Base-by-base conservation (phyloP, 2,888 invertebrate species). In the Drosophila rubida region DNA sequence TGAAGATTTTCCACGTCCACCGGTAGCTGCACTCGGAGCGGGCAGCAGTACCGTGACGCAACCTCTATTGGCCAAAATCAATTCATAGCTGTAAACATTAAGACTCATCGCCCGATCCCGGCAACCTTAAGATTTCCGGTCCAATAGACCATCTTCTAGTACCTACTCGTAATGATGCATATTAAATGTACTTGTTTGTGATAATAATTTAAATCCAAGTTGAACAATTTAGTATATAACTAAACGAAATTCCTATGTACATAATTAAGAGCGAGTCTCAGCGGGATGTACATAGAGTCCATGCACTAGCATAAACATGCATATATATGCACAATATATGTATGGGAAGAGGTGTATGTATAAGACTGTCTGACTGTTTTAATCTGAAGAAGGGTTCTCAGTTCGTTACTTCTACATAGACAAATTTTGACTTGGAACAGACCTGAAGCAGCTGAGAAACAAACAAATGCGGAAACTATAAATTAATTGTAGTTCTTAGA, bases 11-110 rank as follows among this genome's bases (percentile, higher is more conserved):
- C 54, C 75, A 9, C 58, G 62, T 37, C 66, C 68, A 1, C 49
- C 61, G n/a, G 59, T 77, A 44, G 32, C 59, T 37, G 76, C 70
- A 22, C 72, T 61, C 13, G 75, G 64, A n/a, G 27, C 51, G 9
- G 58, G 57, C 2, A 58, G 54, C 50, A 71, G 71, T 60, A 77
- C 78, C 42, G 90, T 90, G 1, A 90, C 90, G 9, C 92, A 92
- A 64, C 91, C 91, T 22, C 78, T 92, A 45, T 63, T 92, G 72
- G 85, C 89, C 25, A 90, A 89, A 80, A 91, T 91, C 46, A 91
- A 91, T 81, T 88, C 90, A 50, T 90, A 90, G 78, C 66, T 64
- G 45, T 80, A 82, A 71, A 65, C 32, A 46, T 16, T 54, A 54
- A 44, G 54, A 64, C 64, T 51, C 50, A 59, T 37, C 44, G 51